Evolutionary conservation across 2,113 vertebrate genomes (phyloP), one percentile per base, ranked within the genome.

Genomic region (Sceloporus tristichus): DNA sequence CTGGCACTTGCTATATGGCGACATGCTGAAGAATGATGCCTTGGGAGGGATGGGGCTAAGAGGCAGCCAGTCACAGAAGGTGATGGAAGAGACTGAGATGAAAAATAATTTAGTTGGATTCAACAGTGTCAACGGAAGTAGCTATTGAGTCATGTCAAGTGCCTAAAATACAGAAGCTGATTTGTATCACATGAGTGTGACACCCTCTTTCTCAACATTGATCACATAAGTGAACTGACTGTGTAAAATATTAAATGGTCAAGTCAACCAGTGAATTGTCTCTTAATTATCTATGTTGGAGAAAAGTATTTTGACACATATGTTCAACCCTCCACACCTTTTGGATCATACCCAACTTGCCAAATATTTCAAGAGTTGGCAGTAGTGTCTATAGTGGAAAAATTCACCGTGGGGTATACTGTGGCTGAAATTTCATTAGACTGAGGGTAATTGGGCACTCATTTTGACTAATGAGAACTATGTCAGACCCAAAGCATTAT

Each of bases 221-320:
- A 75, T 40, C n/a, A 25, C 11, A 27, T 75, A 75, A 85, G 14
- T 40, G 53, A 59, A 59, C 34, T 6, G 62, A 13, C 8, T n/a
- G 21, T 40, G 8, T 19, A 3, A 62, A 62, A 16, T 59, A 19
- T 74, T 48, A 29, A 68, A 62, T 85, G 21, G 42, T 34, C 21
- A 66, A 42, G 2, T 40, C 62, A 66, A 27, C 19, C 38, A 66
- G 40, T 66, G 79, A 40, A 27, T 68, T 40, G 38, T 34, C 8
- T 62, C 79, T 19, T 18, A 19, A 16, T 53, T 88, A 83, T 2
- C 25, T 70, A 48, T n/a, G 40, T 4, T 29, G 73, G 53, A 54
- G 71, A 79, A 65, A 5, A 65, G 90, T 86, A 77, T 88, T 85
- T 94, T n/a, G 66, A 89, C 87, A 92, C 70, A 14, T 34, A 2